Evolutionary conservation across 2,797 vertebrate species (phyloP), one percentile per base, ranked within the genome.

Genomic region (Morelia viridis): DNA sequence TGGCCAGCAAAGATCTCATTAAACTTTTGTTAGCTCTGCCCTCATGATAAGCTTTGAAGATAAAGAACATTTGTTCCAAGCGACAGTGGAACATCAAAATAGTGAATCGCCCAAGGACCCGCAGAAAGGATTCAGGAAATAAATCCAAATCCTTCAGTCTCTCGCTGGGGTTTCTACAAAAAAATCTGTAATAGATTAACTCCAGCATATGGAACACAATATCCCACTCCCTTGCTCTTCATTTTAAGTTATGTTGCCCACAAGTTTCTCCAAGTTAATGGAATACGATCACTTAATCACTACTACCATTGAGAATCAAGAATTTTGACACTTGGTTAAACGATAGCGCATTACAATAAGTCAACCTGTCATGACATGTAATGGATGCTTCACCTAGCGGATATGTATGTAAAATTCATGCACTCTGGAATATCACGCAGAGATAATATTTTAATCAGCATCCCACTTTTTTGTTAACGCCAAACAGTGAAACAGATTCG

Each of bases 301-400:
- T 94, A 97, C 97, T 97, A 97, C 97, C 97, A 94, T 97, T 97
- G 96, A 97, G n/a, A 96, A 97, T 97, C 98, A 98, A 97, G 96
- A 97, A 98, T 98, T 98, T 97, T 98, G 97, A 98, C 98, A 98
- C 97, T 96, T 97, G 96, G 97, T 97, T 98, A 98, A 98, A 98
- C 98, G 98, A 97, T 97, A 97, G 97, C 97, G 97, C 97, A 97
- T 98, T 98, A 97, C 98, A 97, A 97, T 98, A 98, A 98, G 98
- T 97, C 97, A 97, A 97, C 97, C 98, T 98, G 98, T 98, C 98
- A 98, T 96, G 95, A 96, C 94, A 95, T 97, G 97, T 98, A 98
- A 98, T 97, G 97, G 97, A 98, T 98, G 98, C 96, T 97, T 97
- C 97, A 97, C 97, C 97, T 96, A 97, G 96, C 95, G 94, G 97